These are phyloP conservation scores for Lutjanus campechanus DNA, from an alignment of 2,797 vertebrate species.

Conservation along the genomic window DNA sequence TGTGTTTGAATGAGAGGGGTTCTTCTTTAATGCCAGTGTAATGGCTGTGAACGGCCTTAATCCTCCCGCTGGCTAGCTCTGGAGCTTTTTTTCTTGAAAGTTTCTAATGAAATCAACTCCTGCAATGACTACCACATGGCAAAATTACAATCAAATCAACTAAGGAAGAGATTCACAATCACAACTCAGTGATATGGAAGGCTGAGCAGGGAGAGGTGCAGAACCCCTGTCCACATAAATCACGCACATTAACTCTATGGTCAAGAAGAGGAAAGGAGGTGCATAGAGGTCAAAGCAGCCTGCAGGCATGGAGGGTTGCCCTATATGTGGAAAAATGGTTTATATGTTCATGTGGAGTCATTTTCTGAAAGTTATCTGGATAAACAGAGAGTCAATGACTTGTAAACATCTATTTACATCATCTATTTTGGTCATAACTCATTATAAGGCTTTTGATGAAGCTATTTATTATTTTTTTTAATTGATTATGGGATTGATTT, in stretches of 20 bases:
- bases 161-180: slow-evolving; percentile 45
- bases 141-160: slow-evolving; percentile 74
- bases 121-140: slow-evolving; percentile 55
- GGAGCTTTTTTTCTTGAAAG: slow-evolving; percentile 40
- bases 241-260: slow-evolving; percentile 43
- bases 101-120: slow-evolving; percentile 69
- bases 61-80: slow-evolving; percentile 50
- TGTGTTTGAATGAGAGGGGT: slow-evolving; percentile 61
- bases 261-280: slow-evolving; percentile 8
- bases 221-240: slow-evolving; percentile 52
- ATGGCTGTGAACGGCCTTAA: slow-evolving; percentile 54
- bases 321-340: slow-evolving; percentile 26
- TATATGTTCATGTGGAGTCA: slow-evolving; percentile 1
- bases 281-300: slow-evolving; percentile 38
- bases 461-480: slow-evolving; percentile 3
- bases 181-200: slow-evolving; percentile 43
- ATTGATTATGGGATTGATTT: slow-evolving; percentile 15
- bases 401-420: not conserved
- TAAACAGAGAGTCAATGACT: not conserved
- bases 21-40: slow-evolving; percentile 65
- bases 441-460: not conserved
- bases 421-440: not conserved
- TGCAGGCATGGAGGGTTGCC: slow-evolving; percentile 18
- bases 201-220: slow-evolving; percentile 37
- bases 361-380: not conserved